Base-by-base conservation (phyloP, 1,140 invertebrate species). In the Leptopilina boulardi region DNA sequence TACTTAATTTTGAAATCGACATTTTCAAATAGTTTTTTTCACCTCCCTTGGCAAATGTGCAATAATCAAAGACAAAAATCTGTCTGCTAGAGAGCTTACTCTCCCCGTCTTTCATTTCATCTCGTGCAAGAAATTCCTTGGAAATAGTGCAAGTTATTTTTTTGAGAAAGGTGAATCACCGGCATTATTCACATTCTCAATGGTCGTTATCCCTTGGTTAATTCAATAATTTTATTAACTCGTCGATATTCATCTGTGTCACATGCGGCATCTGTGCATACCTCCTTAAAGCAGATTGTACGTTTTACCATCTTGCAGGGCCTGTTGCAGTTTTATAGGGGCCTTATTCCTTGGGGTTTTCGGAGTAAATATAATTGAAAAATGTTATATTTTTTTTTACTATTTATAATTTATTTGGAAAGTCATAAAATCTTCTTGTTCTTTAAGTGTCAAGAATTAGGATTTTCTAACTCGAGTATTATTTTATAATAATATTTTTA, bases 241-340 rank as follows among this genome's bases (percentile, higher is more conserved):
- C 73, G 80, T 83, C 82, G 82, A 81, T 83, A 81, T 79, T 77
- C 82, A 74, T 79, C 51, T 34, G 74, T 51, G 70, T 74, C 77
- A 76, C 76, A 79, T 73, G 79, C 82, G 82, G 80, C 82, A 82
- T 83, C 82, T 83, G 77, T 83, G 71, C 78, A 70, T 75, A 74
- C 77, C 79, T 80, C 80, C 80, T 82, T 77, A 70, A 83, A 83
- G 78, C 80, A 71, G 80, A 71, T 79, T 80, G 42, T 79, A 71
- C 71, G 78, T 80, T 82, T 77, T 75, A 79, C 80, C 79, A 80
- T 73, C 73, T 77, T 75, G 75, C 71, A 78, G 76, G 77, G 79
- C 77, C 78, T 76, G 78, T 81, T 81, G 78, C 82, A 71, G 78
- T 72, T 70, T 75, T 77, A 73, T 78, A 80, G 82, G 82, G 82